Conservation (phyloP, 2,113 vertebrate genomes). For the Dunckerocampus dactyliophorus region DNA sequence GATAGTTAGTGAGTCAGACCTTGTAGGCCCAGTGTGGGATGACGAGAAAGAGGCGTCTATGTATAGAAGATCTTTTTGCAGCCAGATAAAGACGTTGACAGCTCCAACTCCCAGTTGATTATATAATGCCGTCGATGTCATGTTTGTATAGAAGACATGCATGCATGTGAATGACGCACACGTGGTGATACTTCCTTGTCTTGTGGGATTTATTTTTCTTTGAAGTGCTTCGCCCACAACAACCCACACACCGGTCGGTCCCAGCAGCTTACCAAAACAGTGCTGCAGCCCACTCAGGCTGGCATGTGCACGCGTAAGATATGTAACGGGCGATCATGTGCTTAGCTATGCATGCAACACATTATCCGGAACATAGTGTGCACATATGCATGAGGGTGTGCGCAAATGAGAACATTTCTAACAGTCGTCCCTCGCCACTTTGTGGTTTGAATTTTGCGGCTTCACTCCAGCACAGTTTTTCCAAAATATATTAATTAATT, state of each 20-base stretch:
- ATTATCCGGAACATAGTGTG: conserved; percentile 1
- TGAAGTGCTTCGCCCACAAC: conserved; percentile 39
- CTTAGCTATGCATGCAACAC: conserved; percentile 1
- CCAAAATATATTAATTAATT: too few species aligned
- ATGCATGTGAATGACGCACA: conserved; percentile 32
- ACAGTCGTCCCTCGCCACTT: too few species aligned
- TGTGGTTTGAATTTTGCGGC: too few species aligned
- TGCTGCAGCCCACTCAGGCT: conserved; percentile 41
- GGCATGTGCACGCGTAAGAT: conserved; percentile 26
- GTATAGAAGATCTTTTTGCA: conserved; percentile 37
- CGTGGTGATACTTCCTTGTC: conserved; percentile 25
- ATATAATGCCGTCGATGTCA: conserved; percentile 46
- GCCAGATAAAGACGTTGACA: conserved; percentile 42
- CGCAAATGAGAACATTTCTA: neutral
- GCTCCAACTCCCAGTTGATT: conserved; percentile 40
- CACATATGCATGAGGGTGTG: neutral
- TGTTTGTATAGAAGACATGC: conserved; percentile 34
- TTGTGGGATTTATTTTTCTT: conserved; percentile 43
- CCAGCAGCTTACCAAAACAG: conserved; percentile 43
- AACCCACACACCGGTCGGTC: conserved; percentile 45
- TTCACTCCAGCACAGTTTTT: too few species aligned
- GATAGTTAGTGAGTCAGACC: conserved; percentile 44
- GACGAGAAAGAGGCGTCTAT: conserved; percentile 39
- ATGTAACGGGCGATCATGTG: conserved; percentile 7
- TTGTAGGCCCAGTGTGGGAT: conserved; percentile 38